phyloP scores from a whole-genome alignment of 1,140 invertebrate species.

The Drosophila repletoides region DNA sequence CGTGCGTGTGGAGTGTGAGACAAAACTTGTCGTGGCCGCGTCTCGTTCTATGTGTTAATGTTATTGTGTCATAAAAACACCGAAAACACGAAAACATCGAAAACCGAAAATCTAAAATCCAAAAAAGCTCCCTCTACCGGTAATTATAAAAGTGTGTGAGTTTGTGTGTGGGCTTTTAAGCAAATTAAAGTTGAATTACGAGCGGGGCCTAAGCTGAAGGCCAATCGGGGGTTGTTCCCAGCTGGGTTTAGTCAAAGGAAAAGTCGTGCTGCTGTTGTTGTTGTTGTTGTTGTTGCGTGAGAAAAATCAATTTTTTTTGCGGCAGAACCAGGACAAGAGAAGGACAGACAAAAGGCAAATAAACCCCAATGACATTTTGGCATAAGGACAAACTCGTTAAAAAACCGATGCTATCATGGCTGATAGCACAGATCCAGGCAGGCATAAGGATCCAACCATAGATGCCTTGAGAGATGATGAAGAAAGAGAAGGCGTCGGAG shows the following conservation, averaged over 20 bases:
- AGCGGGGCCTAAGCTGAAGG: constrained; percentile 48
- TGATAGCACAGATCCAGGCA: constrained; percentile 73
- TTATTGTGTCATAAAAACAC: constrained; percentile 33
- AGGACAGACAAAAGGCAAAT: constrained; percentile 35
- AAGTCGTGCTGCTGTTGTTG: constrained; percentile 43
- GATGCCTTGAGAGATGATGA: constrained; percentile 22
- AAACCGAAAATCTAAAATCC: constrained; percentile 21
- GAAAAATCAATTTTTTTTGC: constrained; percentile 74
- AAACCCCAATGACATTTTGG: constrained; percentile 62
- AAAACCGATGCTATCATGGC: constrained; percentile 79
- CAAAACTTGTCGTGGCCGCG: constrained; percentile 9
- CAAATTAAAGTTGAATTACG: constrained; percentile 62
- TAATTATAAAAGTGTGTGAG: constrained; percentile 37
- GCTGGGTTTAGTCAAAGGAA: constrained; percentile 16
- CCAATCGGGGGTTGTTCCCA: constrained; percentile 55
- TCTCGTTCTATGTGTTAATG: not conserved
- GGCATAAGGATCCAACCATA: constrained; percentile 71
- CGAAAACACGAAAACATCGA: constrained; percentile 4
- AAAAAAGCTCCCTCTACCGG: constrained; percentile 28
- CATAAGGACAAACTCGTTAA: constrained; percentile 37
- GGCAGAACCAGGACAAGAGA: constrained; percentile 20
- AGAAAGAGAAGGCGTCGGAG: constrained; percentile 1
- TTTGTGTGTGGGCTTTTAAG: constrained; percentile 47
- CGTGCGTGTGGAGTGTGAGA: constrained; percentile 3
- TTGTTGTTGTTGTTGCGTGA: constrained; percentile 60